phyloP scores from a whole-genome alignment of 2,888 invertebrate genomes.

The Hoplodrina blanda region DNA sequence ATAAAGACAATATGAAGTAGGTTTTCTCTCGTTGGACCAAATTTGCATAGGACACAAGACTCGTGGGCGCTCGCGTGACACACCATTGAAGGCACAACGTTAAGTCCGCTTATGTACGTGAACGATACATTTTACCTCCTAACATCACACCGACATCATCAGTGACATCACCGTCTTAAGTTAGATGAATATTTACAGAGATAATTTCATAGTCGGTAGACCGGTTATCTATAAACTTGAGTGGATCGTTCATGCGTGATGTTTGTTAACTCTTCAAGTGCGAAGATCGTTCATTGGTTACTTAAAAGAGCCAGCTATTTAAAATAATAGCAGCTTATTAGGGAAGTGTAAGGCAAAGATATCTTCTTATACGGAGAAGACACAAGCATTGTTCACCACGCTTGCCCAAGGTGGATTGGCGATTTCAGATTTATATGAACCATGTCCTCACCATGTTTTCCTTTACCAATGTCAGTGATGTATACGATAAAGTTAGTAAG shows the following conservation, averaged over 20 bases:
- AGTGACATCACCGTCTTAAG: conserved; percentile 83
- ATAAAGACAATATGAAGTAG: conserved; percentile 67
- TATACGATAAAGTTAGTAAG: too few species aligned
- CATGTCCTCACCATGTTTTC: too few species aligned
- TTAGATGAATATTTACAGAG: conserved; percentile 78
- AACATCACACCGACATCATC: conserved; percentile 65
- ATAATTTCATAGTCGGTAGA: conserved; percentile 60
- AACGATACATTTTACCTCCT: conserved; percentile 76
- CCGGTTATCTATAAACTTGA: conserved; percentile 74
- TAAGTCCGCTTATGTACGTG: conserved; percentile 74
- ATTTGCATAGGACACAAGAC: conserved; percentile 70
- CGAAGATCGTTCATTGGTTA: conserved; percentile 15
- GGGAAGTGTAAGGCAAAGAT: too few species aligned
- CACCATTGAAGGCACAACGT: conserved; percentile 67
- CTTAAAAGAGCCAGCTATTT: conserved; percentile 15
- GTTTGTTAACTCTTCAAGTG: conserved; percentile 28
- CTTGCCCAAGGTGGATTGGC: too few species aligned
- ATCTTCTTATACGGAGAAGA: too few species aligned
- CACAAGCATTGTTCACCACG: too few species aligned
- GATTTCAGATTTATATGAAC: too few species aligned
- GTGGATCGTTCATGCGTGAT: conserved; percentile 27
- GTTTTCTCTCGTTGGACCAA: conserved; percentile 68
- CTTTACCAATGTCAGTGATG: too few species aligned
- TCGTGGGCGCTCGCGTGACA: conserved; percentile 79
- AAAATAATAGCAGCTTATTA: neutral